phyloP scores from a whole-genome alignment of 2,888 invertebrate species.

The Epirrita christyi region DNA sequence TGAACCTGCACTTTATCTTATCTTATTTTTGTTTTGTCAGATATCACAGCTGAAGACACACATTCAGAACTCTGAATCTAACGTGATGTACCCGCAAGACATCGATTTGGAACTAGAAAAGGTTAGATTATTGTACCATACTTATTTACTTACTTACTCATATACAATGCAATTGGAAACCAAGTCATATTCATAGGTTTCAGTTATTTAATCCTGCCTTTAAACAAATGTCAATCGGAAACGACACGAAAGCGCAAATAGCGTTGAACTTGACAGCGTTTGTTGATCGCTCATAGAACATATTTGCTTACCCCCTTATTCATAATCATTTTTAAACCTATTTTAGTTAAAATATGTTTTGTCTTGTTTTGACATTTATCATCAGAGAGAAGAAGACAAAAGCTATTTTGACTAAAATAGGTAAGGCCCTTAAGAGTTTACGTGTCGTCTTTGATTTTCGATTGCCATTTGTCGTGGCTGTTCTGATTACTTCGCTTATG shows the following conservation, averaged over 20 bases:
- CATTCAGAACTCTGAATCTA: conserved; percentile 75
- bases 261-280: neutral
- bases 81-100: conserved; percentile 83
- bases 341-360: too few species aligned
- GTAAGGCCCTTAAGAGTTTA: too few species aligned
- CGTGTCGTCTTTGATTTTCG: neutral
- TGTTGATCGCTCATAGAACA: neutral
- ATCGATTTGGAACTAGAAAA: conserved; percentile 80
- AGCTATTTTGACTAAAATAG: too few species aligned
- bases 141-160: neutral
- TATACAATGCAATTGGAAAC: too few species aligned
- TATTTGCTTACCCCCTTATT: neutral
- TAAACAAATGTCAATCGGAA: neutral
- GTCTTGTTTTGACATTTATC: too few species aligned
- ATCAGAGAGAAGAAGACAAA: too few species aligned
- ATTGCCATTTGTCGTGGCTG: neutral
- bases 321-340: too few species aligned
- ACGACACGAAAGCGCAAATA: neutral
- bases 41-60: conserved; percentile 83
- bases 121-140: conserved; percentile 54
- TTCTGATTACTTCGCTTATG: neutral
- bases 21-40: conserved; percentile 48
- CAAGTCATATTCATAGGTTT: neutral
- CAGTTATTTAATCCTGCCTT: neutral
- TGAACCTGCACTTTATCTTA: too few species aligned